Conservation (phyloP, 2,888 invertebrate species). For the Lasioglossum zephyrum region DNA sequence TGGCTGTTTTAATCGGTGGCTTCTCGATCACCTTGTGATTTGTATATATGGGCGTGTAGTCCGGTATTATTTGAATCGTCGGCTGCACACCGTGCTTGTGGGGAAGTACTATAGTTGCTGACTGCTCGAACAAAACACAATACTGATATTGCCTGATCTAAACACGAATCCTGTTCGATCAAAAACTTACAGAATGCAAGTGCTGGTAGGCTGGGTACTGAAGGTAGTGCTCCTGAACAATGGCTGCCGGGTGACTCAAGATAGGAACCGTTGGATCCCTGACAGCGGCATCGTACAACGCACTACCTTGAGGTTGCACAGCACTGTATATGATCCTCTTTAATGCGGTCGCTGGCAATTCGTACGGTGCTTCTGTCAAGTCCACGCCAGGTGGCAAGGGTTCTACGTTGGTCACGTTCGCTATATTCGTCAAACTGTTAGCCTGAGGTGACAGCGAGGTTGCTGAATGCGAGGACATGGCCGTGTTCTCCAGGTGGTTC, state of each 20-base stretch:
- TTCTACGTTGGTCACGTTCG: conserved; percentile 77
- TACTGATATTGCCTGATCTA: background rate
- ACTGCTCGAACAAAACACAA: conserved; percentile 64
- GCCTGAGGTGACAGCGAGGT: conserved; percentile 72
- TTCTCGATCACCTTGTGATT: conserved; percentile 82
- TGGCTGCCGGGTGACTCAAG: conserved; percentile 76
- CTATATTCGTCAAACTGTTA: conserved; percentile 69
- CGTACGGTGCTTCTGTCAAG: conserved; percentile 82
- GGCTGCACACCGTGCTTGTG: conserved; percentile 79
- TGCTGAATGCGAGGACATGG: conserved; percentile 64
- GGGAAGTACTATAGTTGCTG: conserved; percentile 79
- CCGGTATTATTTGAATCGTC: conserved; percentile 80
- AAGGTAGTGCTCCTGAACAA: conserved; percentile 80
- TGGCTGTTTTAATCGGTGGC: conserved; percentile 80
- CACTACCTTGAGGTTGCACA: conserved; percentile 76
- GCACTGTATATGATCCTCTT: conserved; percentile 78
- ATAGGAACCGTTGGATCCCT: conserved; percentile 77
- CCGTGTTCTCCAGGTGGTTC: conserved; percentile 46
- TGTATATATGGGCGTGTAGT: conserved; percentile 80
- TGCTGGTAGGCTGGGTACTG: conserved; percentile 82
- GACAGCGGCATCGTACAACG: conserved; percentile 79
- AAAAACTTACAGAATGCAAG: conserved; percentile 78
- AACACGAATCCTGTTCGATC: background rate
- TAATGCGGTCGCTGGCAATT: conserved; percentile 72
- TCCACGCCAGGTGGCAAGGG: conserved; percentile 87